Base-by-base conservation (phyloP, 53 echinoderm and acorn worm genomes). In the Temnopleurus reevesii region DNA sequence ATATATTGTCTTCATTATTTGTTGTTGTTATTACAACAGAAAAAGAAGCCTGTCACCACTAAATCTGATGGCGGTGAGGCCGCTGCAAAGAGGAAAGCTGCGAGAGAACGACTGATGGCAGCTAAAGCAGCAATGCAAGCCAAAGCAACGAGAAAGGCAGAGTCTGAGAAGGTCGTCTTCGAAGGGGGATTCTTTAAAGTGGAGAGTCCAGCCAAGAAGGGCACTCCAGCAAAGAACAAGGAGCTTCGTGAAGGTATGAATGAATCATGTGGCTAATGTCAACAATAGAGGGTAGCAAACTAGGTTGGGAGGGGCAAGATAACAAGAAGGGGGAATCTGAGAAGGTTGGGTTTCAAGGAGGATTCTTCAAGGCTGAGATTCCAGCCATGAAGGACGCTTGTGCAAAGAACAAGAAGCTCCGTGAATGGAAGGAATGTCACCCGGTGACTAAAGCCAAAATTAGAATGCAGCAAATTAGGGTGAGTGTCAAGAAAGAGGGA, bases 181-280 rank as follows among this genome's bases (percentile, higher is more conserved):
- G 94, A 97, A 46, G 97, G 86, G 5, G 97, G 97, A 3, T 97
- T 97, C 91, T 97, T 97, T 64, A 97, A 95, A 29, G 94, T 97
- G n/a, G 93, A 93, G 82, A 97, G 97, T 71, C 97, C 97, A 15
- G 93, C 93, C 13, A 89, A 77, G 33, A 92, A 59, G 44, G 86
- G 90, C 45, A 49, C 71, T 8, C 71, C 71, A 19, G 71, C n/a
- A 6, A 71, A 36, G 38, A 49, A 19, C 76, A 79, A 86, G 55
- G 45, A 77, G 9, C 94, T 93, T 27, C 95, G 96, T 90, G 83
- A 90, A 92, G 96, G 96, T 94, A 90, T 12, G 77, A n/a, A n/a
- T n/a, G n/a, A n/a, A n/a, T n/a, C n/a, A n/a, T n/a, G n/a, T n/a
- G n/a, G n/a, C n/a, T n/a, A n/a, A n/a, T n/a, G n/a, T n/a, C n/a